Conservation (phyloP, 64 coral and sea anemone species). For the Stichodactyla mertensii region DNA sequence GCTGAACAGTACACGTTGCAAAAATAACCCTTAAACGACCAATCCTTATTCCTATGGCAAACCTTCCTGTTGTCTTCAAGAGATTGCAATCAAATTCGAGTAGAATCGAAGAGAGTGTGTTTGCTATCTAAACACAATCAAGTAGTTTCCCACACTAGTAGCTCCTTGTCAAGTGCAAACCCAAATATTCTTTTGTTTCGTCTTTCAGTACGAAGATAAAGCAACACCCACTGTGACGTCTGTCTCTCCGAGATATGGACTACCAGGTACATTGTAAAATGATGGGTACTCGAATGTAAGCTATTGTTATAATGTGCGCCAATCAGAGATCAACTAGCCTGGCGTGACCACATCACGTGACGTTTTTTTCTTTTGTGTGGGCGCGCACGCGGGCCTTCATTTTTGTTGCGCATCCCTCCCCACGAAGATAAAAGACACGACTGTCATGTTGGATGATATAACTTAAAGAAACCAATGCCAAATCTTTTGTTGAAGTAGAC, state of each 20-base stretch:
- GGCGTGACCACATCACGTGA: no score
- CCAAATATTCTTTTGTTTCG: not conserved
- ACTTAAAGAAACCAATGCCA: no score
- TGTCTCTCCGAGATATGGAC: slow-evolving; percentile 48
- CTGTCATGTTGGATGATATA: no score
- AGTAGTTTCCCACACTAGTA: not conserved
- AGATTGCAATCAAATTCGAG: not conserved
- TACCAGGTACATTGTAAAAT: slow-evolving; percentile 32
- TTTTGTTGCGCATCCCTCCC: no score
- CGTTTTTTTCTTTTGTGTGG: no score
- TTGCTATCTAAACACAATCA: not conserved
- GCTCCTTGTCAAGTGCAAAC: not conserved
- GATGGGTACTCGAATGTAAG: no score
- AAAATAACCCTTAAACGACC: not conserved
- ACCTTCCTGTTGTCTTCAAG: not conserved
- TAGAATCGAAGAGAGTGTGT: not conserved
- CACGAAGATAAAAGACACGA: no score
- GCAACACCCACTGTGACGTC: slow-evolving; percentile 43
- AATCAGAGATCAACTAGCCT: no score
- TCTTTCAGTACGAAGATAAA: slow-evolving; percentile 42
- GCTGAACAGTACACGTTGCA: not conserved
- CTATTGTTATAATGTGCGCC: no score
- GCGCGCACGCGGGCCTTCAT: no score
- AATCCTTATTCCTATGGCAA: not conserved
- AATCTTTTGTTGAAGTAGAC: no score